A percentile compares a stretch with the other conserved stretches of the same genome.
Conservation (phyloP, 2,113 vertebrate genomes). For the Atrichornis clamosus region DNA sequence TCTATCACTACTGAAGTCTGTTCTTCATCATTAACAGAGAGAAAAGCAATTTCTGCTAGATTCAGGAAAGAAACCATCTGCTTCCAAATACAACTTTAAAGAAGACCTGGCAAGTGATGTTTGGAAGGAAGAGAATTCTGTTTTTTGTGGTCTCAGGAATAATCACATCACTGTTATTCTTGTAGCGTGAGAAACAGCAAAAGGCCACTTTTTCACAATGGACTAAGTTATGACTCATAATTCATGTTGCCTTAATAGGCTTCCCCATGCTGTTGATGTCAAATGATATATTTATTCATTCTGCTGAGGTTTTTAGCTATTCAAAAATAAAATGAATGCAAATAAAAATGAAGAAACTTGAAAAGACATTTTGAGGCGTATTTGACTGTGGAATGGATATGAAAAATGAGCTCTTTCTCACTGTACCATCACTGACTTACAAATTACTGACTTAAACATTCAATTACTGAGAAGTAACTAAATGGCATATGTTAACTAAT, state of each 20-base stretch:
- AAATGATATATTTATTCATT: neutral
- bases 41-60: neutral
- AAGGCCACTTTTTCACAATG: neutral
- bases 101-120: neutral
- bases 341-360: neutral
- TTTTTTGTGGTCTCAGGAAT: neutral
- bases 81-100: neutral
- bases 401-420: neutral
- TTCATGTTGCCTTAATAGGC: neutral
- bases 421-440: neutral
- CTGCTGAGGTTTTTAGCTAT: neutral
- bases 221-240: neutral
- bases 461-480: neutral
- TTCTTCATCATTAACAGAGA: neutral
- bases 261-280: neutral
- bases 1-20: neutral
- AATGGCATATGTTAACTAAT: neutral
- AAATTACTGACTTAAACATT: neutral
- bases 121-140: neutral
- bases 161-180: neutral
- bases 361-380: neutral
- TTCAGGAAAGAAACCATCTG: neutral
- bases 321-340: neutral
- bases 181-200: neutral
- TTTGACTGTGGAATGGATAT: neutral